phyloP scores from a whole-genome alignment of 1,140 invertebrate species.

The Pentalonia nigronervosa region DNA sequence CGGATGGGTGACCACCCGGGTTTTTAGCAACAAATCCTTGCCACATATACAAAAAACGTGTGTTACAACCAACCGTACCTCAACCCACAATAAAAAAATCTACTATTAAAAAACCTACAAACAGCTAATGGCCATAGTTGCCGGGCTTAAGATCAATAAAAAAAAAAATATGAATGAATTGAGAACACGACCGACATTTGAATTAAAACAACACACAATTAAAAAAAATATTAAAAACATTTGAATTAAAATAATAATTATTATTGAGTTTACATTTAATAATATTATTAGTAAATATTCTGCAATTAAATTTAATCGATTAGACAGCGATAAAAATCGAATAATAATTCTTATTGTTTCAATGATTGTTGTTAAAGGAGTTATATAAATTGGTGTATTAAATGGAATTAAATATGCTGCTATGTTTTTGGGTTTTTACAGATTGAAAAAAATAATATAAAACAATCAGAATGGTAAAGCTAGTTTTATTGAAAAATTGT shows the following conservation, averaged over 20 bases:
- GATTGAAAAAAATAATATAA: too few relatives aligned
- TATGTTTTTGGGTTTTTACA: too few relatives aligned
- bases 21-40: too few relatives aligned
- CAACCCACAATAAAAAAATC: too few relatives aligned
- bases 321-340: neutral
- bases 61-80: too few relatives aligned
- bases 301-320: conserved; percentile 19
- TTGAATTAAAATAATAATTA: neutral
- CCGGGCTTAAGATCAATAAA: too few relatives aligned
- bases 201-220: neutral
- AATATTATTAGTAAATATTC: neutral
- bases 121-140: too few relatives aligned
- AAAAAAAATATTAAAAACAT: neutral
- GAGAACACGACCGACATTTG: neutral
- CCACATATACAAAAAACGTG: too few relatives aligned
- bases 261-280: neutral
- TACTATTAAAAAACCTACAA: too few relatives aligned
- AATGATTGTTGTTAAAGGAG: neutral
- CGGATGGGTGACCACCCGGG: too few relatives aligned
- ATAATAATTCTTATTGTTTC: neutral
- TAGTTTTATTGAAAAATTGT: too few relatives aligned
- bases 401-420: neutral
- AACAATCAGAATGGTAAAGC: too few relatives aligned
- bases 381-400: neutral
- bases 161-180: neutral